A percentile compares a stretch with the other conserved stretches of the same genome.
Conservation (phyloP, 2,797 vertebrate genomes). For the Netta rufina region DNA sequence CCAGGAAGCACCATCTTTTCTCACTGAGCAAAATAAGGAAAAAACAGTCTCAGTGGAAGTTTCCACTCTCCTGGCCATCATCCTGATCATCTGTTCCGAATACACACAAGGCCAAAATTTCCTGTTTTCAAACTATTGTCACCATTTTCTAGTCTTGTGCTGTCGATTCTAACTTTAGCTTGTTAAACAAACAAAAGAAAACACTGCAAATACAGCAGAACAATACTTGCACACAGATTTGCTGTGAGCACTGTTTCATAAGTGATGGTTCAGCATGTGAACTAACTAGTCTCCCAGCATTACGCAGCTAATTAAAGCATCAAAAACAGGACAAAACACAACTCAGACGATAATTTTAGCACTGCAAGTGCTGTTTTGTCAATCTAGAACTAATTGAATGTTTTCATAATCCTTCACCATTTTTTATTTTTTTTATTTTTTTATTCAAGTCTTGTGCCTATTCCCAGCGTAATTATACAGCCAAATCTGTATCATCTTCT, state of each 20-base stretch:
- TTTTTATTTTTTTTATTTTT: neutral
- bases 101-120: conserved; percentile 94
- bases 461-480: neutral
- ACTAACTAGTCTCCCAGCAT: neutral
- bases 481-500: neutral
- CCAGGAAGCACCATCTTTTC: conserved; percentile 89
- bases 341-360: neutral
- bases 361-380: neutral
- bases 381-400: neutral
- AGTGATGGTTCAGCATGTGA: neutral
- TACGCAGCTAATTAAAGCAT: neutral
- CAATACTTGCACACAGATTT: conserved; percentile 36
- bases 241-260: neutral
- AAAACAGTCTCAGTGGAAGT: conserved; percentile 93
- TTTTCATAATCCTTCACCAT: neutral
- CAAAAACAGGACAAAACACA: neutral
- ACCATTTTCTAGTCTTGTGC: conserved; percentile 83
- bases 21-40: conserved; percentile 84
- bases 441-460: neutral
- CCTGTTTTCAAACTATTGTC: conserved; percentile 98
- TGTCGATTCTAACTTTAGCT: conserved; percentile 85
- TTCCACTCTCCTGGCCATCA: conserved; percentile 97
- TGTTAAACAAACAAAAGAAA: conserved; percentile 80
- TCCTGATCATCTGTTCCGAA: conserved; percentile 96
- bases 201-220: conserved; percentile 70